Base-by-base conservation (phyloP, 1,140 invertebrate genomes). In the Prorops nasuta region DNA sequence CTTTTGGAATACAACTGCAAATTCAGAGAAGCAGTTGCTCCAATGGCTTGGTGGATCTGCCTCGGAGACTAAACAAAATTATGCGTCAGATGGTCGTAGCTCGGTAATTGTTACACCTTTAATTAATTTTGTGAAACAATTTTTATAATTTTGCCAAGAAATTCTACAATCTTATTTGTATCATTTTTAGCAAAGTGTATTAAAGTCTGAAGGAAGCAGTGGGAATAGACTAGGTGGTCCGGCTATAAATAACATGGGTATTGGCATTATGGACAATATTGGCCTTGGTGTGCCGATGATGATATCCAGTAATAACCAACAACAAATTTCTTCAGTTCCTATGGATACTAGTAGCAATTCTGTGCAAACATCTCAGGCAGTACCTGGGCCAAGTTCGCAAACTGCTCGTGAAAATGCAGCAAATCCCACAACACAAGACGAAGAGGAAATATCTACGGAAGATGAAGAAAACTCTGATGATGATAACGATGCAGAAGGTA, bases 1-100 rank as follows among this genome's bases (percentile, higher is more conserved):
- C 63, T 84, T 82, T 72, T 82, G 80, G 73, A 81, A 81, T 63
- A 81, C 78, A 42, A 79, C 78, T 15, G 75, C 71, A 3, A 80
- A 76, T 60, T 74, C 80, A 8, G 81, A 84, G 52, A 84, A 83
- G 50, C 80, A 81, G 44, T 69, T 84, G 53, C 51, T 79, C 35
- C 69, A 80, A 69, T 82, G 79, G 80, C 62, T 82, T 18, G 76
- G 68, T 18, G 72, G 77, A 51, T 74, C 71, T 17, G 69, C 57
- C 14, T 54, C 78, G 28, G 72, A 76, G 39, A 71, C 76, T 24
- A 79, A 79, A 51, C 69, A 71, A 52, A 62, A 50, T 63, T 74
- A 73, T 51, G 65, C 69, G 42, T 60, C 67, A n/a, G 64, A 57
- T 60, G 59, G 63, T 49, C 59, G 67, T 46, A 64, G 66, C 50